Base-by-base conservation (phyloP, 2,888 invertebrate genomes). In the Cheilosia urbana region DNA sequence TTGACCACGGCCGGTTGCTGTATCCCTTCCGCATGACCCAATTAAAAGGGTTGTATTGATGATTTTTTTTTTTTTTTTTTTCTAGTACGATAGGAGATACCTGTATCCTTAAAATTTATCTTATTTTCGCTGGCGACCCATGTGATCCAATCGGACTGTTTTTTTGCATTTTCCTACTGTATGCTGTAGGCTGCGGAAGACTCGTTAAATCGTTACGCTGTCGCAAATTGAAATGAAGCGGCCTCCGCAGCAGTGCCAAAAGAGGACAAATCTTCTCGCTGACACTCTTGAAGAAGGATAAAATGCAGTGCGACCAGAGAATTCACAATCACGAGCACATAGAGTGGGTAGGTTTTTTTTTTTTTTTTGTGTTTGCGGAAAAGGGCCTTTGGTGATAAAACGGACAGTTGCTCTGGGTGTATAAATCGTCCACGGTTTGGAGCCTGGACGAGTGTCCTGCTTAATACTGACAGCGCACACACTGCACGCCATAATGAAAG, bases 191-290 rank as follows among this genome's bases (percentile, higher is more conserved):
- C 5, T 47, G 34, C 19, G 49, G 49, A 34, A 57, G 63, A 40
- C 47, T 19, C 57, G 42, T 55, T 60, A 80, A 82, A 72, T 72
- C 40, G 24, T 58, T 45, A 47, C n/a, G 21, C 60, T 72, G 66
- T 72, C 78, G n/a, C n/a, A 78, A 78, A 78, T 78, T 78, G 82
- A 72, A 72, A 82, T 78, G 62, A 68, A 78, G 77, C 45, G 76
- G 49, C 76, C 65, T 58, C 42, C 40, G 30, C 30, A 30, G 11
- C 30, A 49, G 17, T 42, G 53, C 11, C 7, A 15, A 53, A 62
- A 30, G 49, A 53, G 66, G 24, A 51, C 57, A 27, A 58, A 51
- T 66, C 11, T 34, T 68, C 53, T 51, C 53, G 45, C 69, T 77
- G 69, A 77, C 68, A 55, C 77, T 47, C 47, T 62, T 68, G 42